Conservation (phyloP, 2,113 vertebrate species). For the Gopherus flavomarginatus region DNA sequence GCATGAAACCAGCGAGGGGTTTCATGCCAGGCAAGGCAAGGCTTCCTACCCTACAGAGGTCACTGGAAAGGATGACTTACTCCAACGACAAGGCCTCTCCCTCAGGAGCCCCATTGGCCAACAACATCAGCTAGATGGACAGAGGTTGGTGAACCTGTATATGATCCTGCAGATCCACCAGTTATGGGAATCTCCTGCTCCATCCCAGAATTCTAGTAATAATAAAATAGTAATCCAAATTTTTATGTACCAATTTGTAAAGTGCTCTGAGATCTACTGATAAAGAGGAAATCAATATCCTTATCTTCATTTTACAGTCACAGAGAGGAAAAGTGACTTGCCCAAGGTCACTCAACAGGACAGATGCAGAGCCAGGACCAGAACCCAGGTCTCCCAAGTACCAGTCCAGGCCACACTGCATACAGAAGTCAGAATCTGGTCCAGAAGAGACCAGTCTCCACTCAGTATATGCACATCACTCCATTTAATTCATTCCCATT, state of each 20-base stretch:
- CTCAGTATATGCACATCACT: not conserved
- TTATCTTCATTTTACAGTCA: not conserved
- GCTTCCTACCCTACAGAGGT: not conserved
- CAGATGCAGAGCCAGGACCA: not conserved
- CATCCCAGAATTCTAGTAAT: not conserved
- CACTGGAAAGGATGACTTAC: not conserved
- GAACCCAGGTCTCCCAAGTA: not conserved
- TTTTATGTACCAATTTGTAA: not conserved
- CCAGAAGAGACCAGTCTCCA: not conserved
- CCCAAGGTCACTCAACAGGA: not conserved
- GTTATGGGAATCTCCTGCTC: not conserved
- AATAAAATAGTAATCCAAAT: not conserved
- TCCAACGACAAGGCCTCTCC: not conserved
- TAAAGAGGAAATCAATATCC: no score
- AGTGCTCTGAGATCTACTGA: no score
- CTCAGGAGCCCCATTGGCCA: not conserved
- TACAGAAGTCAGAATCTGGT: not conserved
- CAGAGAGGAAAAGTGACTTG: not conserved
- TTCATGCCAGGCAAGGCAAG: not conserved
- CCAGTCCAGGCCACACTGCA: fast-evolving
- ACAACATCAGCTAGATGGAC: not conserved
- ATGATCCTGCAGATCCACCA: not conserved
- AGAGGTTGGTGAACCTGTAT: not conserved
- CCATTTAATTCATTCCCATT: not conserved
- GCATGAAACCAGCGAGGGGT: not conserved